Evolutionary conservation across 2,113 vertebrate species (phyloP), one percentile per base, ranked within the genome.

Genomic region (Dromiciops gliroides): DNA sequence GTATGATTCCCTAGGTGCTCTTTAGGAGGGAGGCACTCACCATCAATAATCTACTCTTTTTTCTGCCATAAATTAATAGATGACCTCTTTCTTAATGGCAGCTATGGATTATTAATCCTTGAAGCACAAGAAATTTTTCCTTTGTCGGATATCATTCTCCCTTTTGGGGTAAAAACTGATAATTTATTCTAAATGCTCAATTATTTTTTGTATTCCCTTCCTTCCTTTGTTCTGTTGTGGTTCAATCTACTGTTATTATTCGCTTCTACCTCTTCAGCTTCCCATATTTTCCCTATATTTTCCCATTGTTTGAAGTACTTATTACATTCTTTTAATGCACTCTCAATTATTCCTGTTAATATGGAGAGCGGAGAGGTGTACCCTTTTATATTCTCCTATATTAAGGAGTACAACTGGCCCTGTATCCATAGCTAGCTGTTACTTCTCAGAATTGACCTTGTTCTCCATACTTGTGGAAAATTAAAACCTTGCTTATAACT

Each of bases 231-330:
- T 12, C 56, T 44, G 91, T 91, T 23, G 28, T 67, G 60, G n/a
- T 53, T 31, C 49, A 92, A 47, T 49, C 31, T 92, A 6, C n/a
- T 91, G 56, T 95, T 75, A 31, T 53, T 49, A 1, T 75, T 90
- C 14, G 6, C 44, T 52, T 51, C 22, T 83, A 67, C 51, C 8
- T 92, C 51, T 90, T 52, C 67, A 51, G 49, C 91, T 48, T 67
- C 3, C n/a, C 67, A 56, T 12, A 16, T 89, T 3, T 93, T 93
- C 28, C 91, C 89, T 89, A 28, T 52, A 23, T 92, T 23, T 83
- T n/a, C 60, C 37, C 16, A 75, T n/a, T 91, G 51, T 95, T 60
- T 93, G 50, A 51, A 50, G 49, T 94, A 92, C 47, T 51, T 51
- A 47, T 24, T 25, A 24, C n/a, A 44, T 44, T 44, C 37, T 83